Base-by-base conservation (phyloP, 2,113 vertebrate species). In the Corythornis cristatus region DNA sequence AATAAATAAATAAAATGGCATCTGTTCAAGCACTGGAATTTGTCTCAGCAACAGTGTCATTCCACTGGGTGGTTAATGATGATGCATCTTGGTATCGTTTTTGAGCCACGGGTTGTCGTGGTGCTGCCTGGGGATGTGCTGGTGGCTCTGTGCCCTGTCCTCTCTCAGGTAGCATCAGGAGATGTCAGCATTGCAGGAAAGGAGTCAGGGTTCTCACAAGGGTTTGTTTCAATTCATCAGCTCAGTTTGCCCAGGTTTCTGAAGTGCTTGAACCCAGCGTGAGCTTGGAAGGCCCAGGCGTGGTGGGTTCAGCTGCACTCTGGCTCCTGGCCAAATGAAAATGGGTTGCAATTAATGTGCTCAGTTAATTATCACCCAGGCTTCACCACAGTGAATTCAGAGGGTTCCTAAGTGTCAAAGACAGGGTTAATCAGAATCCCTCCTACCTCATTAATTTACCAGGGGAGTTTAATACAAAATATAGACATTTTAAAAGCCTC, bases 1-100 rank as follows among this genome's bases (percentile, higher is more conserved):
- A 37, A n/a, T n/a, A n/a, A n/a, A n/a, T 37, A 37, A 35, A 35
- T 35, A 93, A 95, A 96, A 89, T 95, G 86, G 31, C 48, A 83
- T 91, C 90, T 92, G 23, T 88, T 74, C 74, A 64, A 78, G n/a
- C 84, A 64, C 84, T 72, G 66, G 57, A 82, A 25, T 65, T 65
- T 90, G 68, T 88, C 83, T 93, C 76, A 37, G 81, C 86, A 94
- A 78, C 57, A 91, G 33, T 12, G 73, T 90, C 82, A 78, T 96
- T 96, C 64, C 66, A n/a, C 86, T 1, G 17, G 33, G 56, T 83
- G 58, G 33, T 68, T 88, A n/a, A 58, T 57, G 71, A 67, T 76
- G 28, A 19, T 76, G 33, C 43, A 53, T 43, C 48, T 80, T 46
- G 50, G 54, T 42, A 53, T 80, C 29, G 62, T 51, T 88, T 88